Evolutionary conservation across 2,113 vertebrate genomes (phyloP).

Genomic region (Paralichthys olivaceus): DNA sequence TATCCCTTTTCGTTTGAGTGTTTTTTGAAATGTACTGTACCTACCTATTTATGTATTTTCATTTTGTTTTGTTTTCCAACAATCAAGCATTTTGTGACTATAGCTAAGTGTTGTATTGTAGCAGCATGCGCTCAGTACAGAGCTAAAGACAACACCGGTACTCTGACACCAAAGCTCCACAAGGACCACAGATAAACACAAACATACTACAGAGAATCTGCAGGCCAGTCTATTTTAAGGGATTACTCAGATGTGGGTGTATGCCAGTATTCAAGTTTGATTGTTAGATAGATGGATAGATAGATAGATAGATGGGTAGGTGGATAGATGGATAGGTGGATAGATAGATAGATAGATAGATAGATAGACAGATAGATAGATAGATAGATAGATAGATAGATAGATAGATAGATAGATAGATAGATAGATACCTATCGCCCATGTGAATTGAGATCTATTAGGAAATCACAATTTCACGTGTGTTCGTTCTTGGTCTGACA

Average conservation of each 20-base stretch:
- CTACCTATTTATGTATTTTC: slow-evolving; percentile 43
- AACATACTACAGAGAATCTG: slow-evolving; percentile 37
- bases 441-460: slow-evolving; percentile 14
- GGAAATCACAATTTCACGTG: slow-evolving; percentile 34
- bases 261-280: slow-evolving; percentile 24
- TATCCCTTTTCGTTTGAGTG: slow-evolving; percentile 53
- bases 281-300: slow-evolving; percentile 14
- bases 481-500: slow-evolving; percentile 59
- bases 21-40: slow-evolving; percentile 70
- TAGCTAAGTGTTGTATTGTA: slow-evolving; percentile 68
- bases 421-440: neutral
- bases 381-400: slow-evolving; percentile 16
- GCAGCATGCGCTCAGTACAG: slow-evolving; percentile 73
- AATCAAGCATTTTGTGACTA: slow-evolving; percentile 51
- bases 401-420: slow-evolving; percentile 6
- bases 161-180: slow-evolving; percentile 72
- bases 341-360: neutral
- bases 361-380: neutral
- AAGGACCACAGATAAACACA: slow-evolving; percentile 36
- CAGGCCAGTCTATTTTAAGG: slow-evolving; percentile 50
- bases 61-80: slow-evolving; percentile 30
- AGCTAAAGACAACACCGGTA: slow-evolving; percentile 63
- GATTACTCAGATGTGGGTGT: slow-evolving; percentile 35
- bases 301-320: neutral
- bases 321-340: neutral